Conservation (phyloP, 2,797 vertebrate species). For the Sebastiscus tertius region DNA sequence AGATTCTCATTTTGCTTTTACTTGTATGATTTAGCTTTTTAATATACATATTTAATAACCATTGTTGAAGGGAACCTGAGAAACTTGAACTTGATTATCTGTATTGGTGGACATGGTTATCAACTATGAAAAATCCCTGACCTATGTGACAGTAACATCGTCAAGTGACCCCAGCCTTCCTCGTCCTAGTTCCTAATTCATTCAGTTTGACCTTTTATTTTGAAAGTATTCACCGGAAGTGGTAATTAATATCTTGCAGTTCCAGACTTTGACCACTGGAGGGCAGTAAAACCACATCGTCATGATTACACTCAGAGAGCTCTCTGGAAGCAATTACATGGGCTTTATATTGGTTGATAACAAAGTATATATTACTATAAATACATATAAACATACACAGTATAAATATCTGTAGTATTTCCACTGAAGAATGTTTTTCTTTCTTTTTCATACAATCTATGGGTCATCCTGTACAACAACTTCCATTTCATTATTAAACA, state of each 20-base stretch:
- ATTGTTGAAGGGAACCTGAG: too few relatives aligned
- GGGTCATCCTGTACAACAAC: not conserved
- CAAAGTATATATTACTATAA: not conserved
- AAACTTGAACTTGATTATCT: too few relatives aligned
- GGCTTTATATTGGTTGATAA: not conserved
- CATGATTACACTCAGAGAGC: accelerated
- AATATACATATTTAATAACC: too few relatives aligned
- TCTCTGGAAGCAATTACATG: not conserved
- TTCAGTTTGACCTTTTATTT: not conserved
- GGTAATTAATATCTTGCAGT: not conserved
- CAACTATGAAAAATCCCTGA: too few relatives aligned
- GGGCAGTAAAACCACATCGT: not conserved
- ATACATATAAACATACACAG: not conserved
- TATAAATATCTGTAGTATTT: not conserved
- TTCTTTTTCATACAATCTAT: not conserved
- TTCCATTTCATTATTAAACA: slow-evolving; percentile 30
- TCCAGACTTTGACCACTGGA: not conserved
- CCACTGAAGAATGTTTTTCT: accelerated
- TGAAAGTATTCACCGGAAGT: not conserved
- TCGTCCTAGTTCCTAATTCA: too few relatives aligned
- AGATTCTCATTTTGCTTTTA: too few relatives aligned
- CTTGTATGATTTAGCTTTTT: too few relatives aligned
- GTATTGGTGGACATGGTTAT: too few relatives aligned
- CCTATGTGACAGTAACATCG: too few relatives aligned
- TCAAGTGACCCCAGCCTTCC: too few relatives aligned